Percentiles rank a stretch among this genome's conserved stretches.
Conservation (phyloP, 2,888 invertebrate species). For the Xestia xanthographa region DNA sequence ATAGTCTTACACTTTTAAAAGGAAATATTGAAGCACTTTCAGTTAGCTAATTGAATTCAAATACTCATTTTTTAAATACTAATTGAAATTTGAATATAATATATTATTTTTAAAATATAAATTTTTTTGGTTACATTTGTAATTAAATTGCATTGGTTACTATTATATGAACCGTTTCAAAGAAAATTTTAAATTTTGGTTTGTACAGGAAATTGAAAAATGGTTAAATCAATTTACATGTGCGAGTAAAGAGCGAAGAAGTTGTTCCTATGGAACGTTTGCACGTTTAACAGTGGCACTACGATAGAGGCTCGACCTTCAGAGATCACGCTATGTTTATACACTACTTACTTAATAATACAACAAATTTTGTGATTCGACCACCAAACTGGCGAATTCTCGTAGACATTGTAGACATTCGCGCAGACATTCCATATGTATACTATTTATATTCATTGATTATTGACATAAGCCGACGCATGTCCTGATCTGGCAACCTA, state of each 20-base stretch:
- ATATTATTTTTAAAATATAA: neutral
- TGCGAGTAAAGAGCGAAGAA: neutral
- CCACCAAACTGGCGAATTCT: constrained; percentile 37
- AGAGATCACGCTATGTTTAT: constrained; percentile 42
- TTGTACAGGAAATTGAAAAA: neutral
- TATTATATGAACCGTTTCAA: neutral
- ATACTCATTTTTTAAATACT: neutral
- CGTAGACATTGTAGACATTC: constrained; percentile 33
- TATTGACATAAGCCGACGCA: constrained; percentile 43
- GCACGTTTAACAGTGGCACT: constrained; percentile 26
- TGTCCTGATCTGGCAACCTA: constrained; percentile 7
- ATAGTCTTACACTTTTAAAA: neutral
- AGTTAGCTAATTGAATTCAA: neutral
- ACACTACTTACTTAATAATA: constrained; percentile 53
- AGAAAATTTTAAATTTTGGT: neutral
- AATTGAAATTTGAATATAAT: neutral
- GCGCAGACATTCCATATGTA: constrained; percentile 36
- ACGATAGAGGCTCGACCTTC: constrained; percentile 38
- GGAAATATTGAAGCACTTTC: neutral
- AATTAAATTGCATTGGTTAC: neutral
- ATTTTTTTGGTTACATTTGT: neutral
- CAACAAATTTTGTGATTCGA: constrained; percentile 57
- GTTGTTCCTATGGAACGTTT: constrained; percentile 41
- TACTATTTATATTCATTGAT: constrained; percentile 40
- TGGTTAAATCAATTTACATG: neutral